Base-by-base conservation (phyloP, 2,113 vertebrate genomes). In the Hipposideros armiger region DNA sequence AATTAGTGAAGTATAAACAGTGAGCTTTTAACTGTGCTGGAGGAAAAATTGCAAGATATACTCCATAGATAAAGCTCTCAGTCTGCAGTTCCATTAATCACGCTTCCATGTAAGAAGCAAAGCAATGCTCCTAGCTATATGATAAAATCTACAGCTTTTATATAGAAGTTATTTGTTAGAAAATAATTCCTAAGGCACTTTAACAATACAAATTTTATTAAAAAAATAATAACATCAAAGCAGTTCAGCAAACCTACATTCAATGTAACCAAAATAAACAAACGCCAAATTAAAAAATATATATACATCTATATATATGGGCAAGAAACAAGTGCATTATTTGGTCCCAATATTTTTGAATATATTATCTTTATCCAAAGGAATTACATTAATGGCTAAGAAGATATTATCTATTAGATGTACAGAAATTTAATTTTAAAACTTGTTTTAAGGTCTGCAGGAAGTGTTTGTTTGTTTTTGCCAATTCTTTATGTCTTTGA, bases 361-460 rank as follows among this genome's bases (percentile, higher is more conserved):
- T 98, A 98, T 97, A 98, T 98, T 98, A 98, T 97, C 87, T 98
- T 98, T 97, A 97, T 96, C 95, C 90, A 97, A 97, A 96, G 73
- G 83, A 95, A 85, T 95, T 97, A 97, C 94, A 97, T 80, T 94
- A 97, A 97, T 93, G 95, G 95, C 95, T 97, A 97, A 95, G 60
- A 96, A 81, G 95, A 87, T 87, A 97, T 50, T 81, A 95, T 84
- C 54, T 87, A 84, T 58, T 90, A 97, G 88, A 89, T 94, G 56
- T 87, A 95, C 24, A 93, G 74, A 97, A 92, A 96, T 73, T 54
- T 69, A 95, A 86, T 19, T 87, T 95, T 95, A 95, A 95, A 83
- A 95, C 4, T 94, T 95, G 11, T 64, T 96, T 96, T 84, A 95
- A 95, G 80, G 85, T 95, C 52, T 96, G 50, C 52, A 96, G 90